A percentile compares a stretch with the other conserved stretches of the same genome.
These are phyloP conservation scores for Anarhynchus alexandrinus DNA, from an alignment of 2,113 vertebrate genomes.

Conservation along the genomic window DNA sequence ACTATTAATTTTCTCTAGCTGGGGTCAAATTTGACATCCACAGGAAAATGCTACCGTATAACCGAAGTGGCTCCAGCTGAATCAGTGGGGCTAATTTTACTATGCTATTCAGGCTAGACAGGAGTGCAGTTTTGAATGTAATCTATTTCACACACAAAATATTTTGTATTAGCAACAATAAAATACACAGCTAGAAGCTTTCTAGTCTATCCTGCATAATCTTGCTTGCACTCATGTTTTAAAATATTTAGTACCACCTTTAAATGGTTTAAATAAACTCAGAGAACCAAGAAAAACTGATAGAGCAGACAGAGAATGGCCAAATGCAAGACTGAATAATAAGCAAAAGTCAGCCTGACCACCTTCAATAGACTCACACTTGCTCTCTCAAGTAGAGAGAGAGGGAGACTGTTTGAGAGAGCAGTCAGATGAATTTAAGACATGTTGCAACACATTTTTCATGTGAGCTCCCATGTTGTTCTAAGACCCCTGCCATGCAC, in stretches of 20 bases:
- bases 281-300: not conserved
- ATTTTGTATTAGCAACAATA: not conserved
- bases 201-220: not conserved
- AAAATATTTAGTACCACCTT: not conserved
- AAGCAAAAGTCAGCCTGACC: not conserved
- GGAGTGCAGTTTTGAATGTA: not conserved
- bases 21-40: not conserved
- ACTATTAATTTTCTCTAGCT: not conserved
- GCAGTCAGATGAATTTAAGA: not conserved
- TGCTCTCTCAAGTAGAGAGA: not conserved
- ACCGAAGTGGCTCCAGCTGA: not conserved
- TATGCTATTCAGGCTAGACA: not conserved
- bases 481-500: not conserved
- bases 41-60: not conserved
- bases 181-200: not conserved
- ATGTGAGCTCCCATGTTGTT: not conserved
- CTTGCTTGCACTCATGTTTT: not conserved
- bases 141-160: not conserved
- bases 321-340: not conserved
- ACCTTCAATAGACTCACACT: not conserved
- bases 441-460: not conserved
- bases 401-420: not conserved
- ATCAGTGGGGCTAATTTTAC: not conserved
- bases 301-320: not conserved
- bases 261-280: not conserved